Evolutionary conservation across 1,140 invertebrate genomes (phyloP).

Genomic region (Drosophila novamexicana): DNA sequence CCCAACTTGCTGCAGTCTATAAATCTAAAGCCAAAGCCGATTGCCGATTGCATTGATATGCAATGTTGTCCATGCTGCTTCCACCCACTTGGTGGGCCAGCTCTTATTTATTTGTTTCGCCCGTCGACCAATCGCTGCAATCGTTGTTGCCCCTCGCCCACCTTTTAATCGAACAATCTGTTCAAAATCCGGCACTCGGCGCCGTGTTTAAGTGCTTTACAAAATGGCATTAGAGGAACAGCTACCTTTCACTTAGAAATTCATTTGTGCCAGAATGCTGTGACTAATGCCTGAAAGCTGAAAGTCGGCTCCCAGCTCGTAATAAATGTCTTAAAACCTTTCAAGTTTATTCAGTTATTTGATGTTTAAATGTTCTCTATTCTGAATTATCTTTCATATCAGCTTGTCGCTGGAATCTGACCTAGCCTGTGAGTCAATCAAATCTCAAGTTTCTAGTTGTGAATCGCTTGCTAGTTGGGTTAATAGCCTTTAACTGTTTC

Average conservation of each 20-base stretch:
- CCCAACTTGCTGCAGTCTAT: conserved; percentile 54
- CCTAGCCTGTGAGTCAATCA: no score
- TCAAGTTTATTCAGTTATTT: conserved; percentile 11
- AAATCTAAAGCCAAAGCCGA: conserved; percentile 75
- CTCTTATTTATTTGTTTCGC: conserved; percentile 71
- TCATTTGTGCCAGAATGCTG: conserved; percentile 22
- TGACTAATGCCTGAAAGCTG: conserved; percentile 41
- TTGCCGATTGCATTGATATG: conserved; percentile 45
- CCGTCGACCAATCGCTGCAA: conserved; percentile 6
- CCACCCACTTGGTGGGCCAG: conserved; percentile 23
- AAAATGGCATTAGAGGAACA: conserved; percentile 56
- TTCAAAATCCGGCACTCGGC: conserved; percentile 54
- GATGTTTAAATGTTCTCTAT: no score
- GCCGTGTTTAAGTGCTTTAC: conserved; percentile 46
- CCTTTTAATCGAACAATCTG: conserved; percentile 20
- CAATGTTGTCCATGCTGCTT: conserved; percentile 54
- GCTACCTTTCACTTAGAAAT: conserved; percentile 50
- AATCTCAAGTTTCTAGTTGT: no score
- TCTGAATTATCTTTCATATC: no score
- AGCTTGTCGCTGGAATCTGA: no score
- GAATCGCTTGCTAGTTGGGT: no score
- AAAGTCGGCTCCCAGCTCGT: conserved; percentile 5
- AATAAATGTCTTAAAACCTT: neutral
- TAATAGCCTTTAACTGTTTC: no score
- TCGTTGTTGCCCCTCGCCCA: neutral